phyloP scores from a whole-genome alignment of 1,140 invertebrate species.

The Papilio helenus region DNA sequence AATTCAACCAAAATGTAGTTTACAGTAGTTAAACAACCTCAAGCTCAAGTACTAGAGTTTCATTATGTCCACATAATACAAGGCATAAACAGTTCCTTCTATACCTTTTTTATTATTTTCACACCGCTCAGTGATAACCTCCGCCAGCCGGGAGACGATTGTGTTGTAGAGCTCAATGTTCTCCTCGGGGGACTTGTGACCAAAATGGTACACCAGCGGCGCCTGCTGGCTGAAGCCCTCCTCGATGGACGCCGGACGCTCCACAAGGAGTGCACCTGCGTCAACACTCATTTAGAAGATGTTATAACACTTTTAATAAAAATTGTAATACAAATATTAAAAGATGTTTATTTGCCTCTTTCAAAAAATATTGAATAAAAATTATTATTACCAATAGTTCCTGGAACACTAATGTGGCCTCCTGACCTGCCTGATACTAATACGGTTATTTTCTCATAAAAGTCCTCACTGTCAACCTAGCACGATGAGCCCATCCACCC shows the following conservation, averaged over 20 bases:
- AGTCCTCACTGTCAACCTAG: no score
- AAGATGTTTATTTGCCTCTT: no score
- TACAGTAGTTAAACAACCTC: no score
- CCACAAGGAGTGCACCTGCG: constrained; percentile 92
- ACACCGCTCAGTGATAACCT: constrained; percentile 92
- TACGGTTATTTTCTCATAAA: no score
- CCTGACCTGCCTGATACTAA: no score
- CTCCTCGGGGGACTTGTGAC: constrained; percentile 90
- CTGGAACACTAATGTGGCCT: constrained; percentile 96
- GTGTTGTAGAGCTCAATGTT: constrained; percentile 95
- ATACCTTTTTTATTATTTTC: constrained; percentile 93
- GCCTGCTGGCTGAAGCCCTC: constrained; percentile 96
- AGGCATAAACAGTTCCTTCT: background rate
- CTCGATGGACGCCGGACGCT: constrained; percentile 95
- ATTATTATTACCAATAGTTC: constrained; percentile 88
- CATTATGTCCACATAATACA: background rate
- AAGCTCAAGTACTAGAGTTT: no score
- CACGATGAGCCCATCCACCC: no score
- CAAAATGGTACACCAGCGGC: constrained; percentile 97
- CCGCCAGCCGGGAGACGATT: constrained; percentile 92
- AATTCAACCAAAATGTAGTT: no score
- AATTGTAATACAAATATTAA: no score
- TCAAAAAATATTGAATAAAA: no score
- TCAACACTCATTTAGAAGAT: constrained; percentile 13
- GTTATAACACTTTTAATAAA: constrained; percentile 6